Conservation (phyloP, 2,797 vertebrate genomes). For the Uromys caudimaculatus region DNA sequence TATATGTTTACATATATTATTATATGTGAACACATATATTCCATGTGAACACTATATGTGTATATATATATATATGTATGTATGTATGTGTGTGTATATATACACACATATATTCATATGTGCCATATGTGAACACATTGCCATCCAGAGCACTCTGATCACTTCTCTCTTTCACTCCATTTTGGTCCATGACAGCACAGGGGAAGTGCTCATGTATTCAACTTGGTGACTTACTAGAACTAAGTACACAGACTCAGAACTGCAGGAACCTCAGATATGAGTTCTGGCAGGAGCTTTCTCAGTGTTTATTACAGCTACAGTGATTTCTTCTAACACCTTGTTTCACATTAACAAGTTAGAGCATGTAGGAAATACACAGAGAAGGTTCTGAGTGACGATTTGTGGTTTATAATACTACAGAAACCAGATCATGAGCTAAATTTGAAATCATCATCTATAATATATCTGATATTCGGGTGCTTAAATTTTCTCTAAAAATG, state of each 20-base stretch:
- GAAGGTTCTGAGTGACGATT: slow-evolving; percentile 53
- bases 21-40: slow-evolving; percentile 76
- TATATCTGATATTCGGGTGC: slow-evolving; percentile 71
- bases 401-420: slow-evolving; percentile 77
- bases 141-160: slow-evolving; percentile 75
- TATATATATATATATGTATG: too few relatives aligned
- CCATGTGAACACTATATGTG: too few relatives aligned
- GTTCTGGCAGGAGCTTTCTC: slow-evolving; percentile 95
- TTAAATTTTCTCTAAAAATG: slow-evolving; percentile 70
- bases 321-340: slow-evolving; percentile 95
- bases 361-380: slow-evolving; percentile 80
- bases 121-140: slow-evolving; percentile 78
- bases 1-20: too few relatives aligned
- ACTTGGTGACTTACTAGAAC: slow-evolving; percentile 86
- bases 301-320: slow-evolving; percentile 84
- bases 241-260: slow-evolving; percentile 87
- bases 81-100: too few relatives aligned
- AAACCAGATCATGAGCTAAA: slow-evolving; percentile 77
- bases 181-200: slow-evolving; percentile 91
- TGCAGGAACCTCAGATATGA: slow-evolving; percentile 89
- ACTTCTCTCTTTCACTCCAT: slow-evolving; percentile 74
- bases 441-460: slow-evolving; percentile 69
- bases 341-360: slow-evolving; percentile 93
- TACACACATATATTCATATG: too few relatives aligned
- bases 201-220: slow-evolving; percentile 91